Percentiles rank a stretch among this genome's conserved stretches.
Conservation (phyloP, 2,113 vertebrate genomes). For the Proteles cristata region DNA sequence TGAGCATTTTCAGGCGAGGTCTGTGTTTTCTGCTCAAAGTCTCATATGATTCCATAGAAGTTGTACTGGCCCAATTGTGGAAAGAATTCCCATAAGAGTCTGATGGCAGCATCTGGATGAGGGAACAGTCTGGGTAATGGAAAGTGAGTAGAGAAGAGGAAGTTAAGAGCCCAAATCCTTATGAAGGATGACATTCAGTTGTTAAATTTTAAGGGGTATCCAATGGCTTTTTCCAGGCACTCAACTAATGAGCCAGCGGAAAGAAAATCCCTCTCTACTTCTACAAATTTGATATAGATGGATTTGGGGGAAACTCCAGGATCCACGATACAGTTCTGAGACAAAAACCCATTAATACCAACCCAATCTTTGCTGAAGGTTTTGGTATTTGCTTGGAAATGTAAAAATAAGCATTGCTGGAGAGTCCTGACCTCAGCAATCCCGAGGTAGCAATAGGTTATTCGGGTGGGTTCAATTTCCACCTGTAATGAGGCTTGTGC, state of each 20-base stretch:
- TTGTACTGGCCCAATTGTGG: conserved; percentile 52
- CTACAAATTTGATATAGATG: conserved; percentile 98
- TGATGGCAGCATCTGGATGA: conserved; percentile 65
- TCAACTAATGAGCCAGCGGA: conserved; percentile 98
- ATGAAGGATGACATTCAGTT: conserved; percentile 89
- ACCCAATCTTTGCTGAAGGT: conserved; percentile 91
- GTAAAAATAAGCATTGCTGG: conserved; percentile 96
- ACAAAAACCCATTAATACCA: conserved; percentile 93
- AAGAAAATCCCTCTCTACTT: conserved; percentile 99
- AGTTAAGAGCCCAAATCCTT: conserved; percentile 84
- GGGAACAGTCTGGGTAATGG: conserved; percentile 13
- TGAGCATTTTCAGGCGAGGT: conserved; percentile 54
- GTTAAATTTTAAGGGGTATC: conserved; percentile 97
- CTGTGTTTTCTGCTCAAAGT: conserved; percentile 36
- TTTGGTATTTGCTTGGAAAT: conserved; percentile 96
- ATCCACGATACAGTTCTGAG: conserved; percentile 92
- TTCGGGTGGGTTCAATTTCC: conserved; percentile 87
- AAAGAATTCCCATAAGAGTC: conserved; percentile 52
- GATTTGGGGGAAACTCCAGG: conserved; percentile 86
- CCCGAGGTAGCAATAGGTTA: conserved; percentile 97
- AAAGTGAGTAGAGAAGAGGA: conserved; percentile 51
- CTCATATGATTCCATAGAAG: conserved; percentile 29
- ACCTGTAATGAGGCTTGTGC: conserved; percentile 84
- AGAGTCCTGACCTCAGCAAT: conserved; percentile 97
- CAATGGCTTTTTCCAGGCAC: conserved; percentile 98